Evolutionary conservation across 2,888 invertebrate genomes (phyloP).

Genomic region (Acanthoscelides obtectus): DNA sequence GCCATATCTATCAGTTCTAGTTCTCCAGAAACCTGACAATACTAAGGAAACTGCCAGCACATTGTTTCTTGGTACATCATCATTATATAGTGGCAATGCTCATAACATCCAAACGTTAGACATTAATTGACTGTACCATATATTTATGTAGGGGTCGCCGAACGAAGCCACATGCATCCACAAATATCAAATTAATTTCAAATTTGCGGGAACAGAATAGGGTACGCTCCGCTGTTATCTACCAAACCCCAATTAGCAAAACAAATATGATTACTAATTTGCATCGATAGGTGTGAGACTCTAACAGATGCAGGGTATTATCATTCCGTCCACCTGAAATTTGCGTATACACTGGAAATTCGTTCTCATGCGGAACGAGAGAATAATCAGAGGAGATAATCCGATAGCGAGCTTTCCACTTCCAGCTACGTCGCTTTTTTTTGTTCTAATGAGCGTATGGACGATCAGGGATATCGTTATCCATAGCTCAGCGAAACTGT

Average conservation of each 20-base stretch:
- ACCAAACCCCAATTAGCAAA: slow-evolving; percentile 22
- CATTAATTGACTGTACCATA: background rate
- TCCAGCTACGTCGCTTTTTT: background rate
- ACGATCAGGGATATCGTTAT: background rate
- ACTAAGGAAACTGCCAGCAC: no score
- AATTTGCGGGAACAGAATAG: background rate
- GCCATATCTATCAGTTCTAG: no score
- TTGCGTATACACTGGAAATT: background rate
- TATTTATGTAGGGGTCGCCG: background rate
- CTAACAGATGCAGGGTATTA: slow-evolving; percentile 15
- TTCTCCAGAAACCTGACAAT: no score
- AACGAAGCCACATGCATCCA: background rate
- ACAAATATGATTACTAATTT: slow-evolving; percentile 25
- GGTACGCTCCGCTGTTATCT: background rate
- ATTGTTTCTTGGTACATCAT: no score
- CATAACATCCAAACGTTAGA: no score
- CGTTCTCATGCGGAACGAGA: background rate
- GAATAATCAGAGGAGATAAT: background rate
- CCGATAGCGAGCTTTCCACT: background rate
- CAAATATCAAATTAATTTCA: background rate
- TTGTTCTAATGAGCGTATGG: background rate
- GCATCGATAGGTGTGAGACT: slow-evolving; percentile 25
- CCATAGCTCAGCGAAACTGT: background rate
- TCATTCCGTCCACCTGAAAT: slow-evolving; percentile 3
- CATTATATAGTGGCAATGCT: no score